These are phyloP conservation scores for Agrilus biguttatus DNA, from an alignment of 2,888 invertebrate genomes.

Conservation along the genomic window DNA sequence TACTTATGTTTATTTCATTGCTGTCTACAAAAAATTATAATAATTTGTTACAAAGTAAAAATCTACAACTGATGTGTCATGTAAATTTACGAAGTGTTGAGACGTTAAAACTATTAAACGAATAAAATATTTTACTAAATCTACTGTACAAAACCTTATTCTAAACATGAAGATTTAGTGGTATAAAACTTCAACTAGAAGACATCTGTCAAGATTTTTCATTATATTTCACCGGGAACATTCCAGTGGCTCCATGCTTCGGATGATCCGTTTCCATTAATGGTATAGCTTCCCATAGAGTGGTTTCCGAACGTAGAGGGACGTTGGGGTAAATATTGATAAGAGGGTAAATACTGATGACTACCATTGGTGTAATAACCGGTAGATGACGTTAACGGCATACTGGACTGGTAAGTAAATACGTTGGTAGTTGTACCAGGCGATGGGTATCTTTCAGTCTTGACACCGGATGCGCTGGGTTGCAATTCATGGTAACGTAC, in stretches of 20 bases:
- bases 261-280: slow-evolving; percentile 17
- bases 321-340: slow-evolving; percentile 29
- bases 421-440: slow-evolving; percentile 8
- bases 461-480: slow-evolving; percentile 19
- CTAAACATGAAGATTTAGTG: no score
- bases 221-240: no score
- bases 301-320: slow-evolving; percentile 19
- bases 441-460: slow-evolving; percentile 21
- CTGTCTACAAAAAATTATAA: no score
- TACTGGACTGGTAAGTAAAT: slow-evolving; percentile 17
- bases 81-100: no score
- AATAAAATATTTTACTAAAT: no score
- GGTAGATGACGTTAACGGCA: slow-evolving; percentile 14
- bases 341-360: slow-evolving; percentile 28
- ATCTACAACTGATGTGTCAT: no score
- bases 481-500: slow-evolving; percentile 28
- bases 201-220: no score
- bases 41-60: no score
- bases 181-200: no score
- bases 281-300: slow-evolving; percentile 16
- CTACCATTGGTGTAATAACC: slow-evolving; percentile 21
- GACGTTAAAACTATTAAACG: no score
- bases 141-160: no score
- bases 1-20: no score
- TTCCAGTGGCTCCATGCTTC: slow-evolving; percentile 20